Percentiles rank a stretch among this genome's conserved stretches.
These are phyloP conservation scores for Myxocyprinus asiaticus DNA, from an alignment of 2,113 vertebrate genomes.

Conservation along the genomic window DNA sequence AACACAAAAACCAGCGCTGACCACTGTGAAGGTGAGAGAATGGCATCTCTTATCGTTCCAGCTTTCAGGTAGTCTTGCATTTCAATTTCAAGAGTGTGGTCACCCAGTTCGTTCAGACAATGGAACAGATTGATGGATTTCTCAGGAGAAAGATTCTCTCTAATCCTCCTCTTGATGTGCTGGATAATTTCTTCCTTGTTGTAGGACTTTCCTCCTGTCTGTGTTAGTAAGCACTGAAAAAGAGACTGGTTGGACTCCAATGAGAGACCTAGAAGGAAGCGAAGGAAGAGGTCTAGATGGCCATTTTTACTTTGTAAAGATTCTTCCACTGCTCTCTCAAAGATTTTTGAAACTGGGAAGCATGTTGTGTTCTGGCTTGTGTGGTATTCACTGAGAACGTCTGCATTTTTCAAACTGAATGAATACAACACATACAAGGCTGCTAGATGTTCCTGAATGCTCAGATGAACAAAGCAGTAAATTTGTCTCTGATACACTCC, in stretches of 20 bases:
- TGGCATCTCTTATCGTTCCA: not conserved
- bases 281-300: conserved; percentile 38
- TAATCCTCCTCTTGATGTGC: conserved; percentile 31
- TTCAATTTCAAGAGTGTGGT: conserved; percentile 17
- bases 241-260: conserved; percentile 35
- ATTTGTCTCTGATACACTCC: conserved; percentile 1
- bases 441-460: conserved; percentile 26
- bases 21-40: conserved; percentile 6
- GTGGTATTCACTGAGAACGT: too few relatives aligned
- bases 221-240: not conserved
- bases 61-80: conserved; percentile 8
- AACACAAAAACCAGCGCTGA: conserved; percentile 42
- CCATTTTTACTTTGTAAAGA: conserved; percentile 10
- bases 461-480: conserved; percentile 34
- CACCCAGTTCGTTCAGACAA: conserved; percentile 42
- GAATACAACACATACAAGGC: conserved; percentile 23
- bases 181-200: not conserved
- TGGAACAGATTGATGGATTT: conserved; percentile 35
- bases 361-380: too few relatives aligned
- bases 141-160: not conserved
- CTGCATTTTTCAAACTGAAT: not conserved
- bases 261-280: conserved; percentile 39
- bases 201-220: not conserved
- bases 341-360: too few relatives aligned
- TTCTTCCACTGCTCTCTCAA: not conserved